Evolutionary conservation across 2,888 invertebrate species (phyloP).

Genomic region (Hypsopygia costalis): DNA sequence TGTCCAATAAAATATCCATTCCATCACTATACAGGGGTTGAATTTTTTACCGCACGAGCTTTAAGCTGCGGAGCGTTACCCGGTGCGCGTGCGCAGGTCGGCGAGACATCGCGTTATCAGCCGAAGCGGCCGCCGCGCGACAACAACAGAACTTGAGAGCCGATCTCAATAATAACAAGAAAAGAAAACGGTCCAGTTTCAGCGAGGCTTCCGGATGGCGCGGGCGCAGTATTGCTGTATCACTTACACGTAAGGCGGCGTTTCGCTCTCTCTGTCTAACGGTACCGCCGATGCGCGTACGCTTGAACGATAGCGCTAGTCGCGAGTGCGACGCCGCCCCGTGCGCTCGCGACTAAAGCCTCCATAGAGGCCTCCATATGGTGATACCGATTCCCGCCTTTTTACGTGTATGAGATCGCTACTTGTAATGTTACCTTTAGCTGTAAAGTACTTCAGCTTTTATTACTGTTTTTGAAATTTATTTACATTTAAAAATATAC

Average conservation of each 20-base stretch:
- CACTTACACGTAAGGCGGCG: constrained; percentile 48
- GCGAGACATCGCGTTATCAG: constrained; percentile 78
- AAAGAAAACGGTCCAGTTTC: constrained; percentile 82
- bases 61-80: constrained; percentile 56
- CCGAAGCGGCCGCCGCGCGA: constrained; percentile 73
- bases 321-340: constrained; percentile 65
- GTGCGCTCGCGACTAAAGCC: constrained; percentile 30
- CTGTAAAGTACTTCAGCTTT: too few species aligned
- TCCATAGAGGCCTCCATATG: constrained; percentile 14
- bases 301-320: constrained; percentile 71
- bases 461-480: too few species aligned
- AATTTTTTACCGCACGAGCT: constrained; percentile 55
- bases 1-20: constrained; percentile 57
- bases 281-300: constrained; percentile 52
- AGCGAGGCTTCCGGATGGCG: constrained; percentile 79
- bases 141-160: constrained; percentile 79
- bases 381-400: constrained; percentile 40
- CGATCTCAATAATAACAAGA: constrained; percentile 81
- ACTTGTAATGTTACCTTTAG: neutral
- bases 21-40: constrained; percentile 45
- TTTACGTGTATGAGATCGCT: constrained; percentile 49
- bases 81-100: constrained; percentile 68
- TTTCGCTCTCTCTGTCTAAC: constrained; percentile 70
- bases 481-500: too few species aligned
- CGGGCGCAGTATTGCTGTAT: constrained; percentile 44